phyloP scores from a whole-genome alignment of 2,888 invertebrate genomes.

The Synergus umbraculus region DNA sequence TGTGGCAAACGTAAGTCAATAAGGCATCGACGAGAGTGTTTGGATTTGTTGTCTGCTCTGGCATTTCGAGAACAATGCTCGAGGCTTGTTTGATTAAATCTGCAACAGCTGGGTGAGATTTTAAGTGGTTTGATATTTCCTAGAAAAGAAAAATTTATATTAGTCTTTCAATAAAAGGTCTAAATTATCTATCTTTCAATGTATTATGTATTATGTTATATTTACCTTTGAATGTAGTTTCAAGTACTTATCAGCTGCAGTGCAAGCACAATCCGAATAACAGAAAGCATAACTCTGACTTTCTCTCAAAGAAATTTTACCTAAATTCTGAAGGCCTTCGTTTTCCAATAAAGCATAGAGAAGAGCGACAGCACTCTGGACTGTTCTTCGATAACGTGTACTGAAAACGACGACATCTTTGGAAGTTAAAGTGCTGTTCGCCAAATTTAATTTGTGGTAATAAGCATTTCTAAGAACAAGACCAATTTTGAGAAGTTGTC shows the following conservation, averaged over 20 bases:
- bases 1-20: conserved; percentile 91
- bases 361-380: conserved; percentile 92
- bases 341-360: conserved; percentile 85
- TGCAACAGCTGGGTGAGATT: conserved; percentile 86
- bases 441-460: conserved; percentile 77
- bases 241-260: conserved; percentile 82
- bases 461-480: conserved; percentile 82
- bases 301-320: conserved; percentile 84
- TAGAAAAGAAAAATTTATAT: conserved; percentile 72
- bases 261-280: conserved; percentile 91
- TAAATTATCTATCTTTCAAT: not conserved
- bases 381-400: conserved; percentile 92
- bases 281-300: conserved; percentile 91
- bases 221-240: conserved; percentile 71
- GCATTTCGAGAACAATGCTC: conserved; percentile 83
- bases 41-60: conserved; percentile 83
- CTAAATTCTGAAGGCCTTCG: conserved; percentile 80
- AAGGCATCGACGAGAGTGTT: conserved; percentile 88
- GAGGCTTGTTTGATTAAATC: conserved; percentile 84
- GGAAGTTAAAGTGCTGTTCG: conserved; percentile 77
- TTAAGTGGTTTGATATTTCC: conserved; percentile 83
- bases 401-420: conserved; percentile 85
- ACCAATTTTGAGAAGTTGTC: conserved; percentile 91
- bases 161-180: too few relatives aligned
- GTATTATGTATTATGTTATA: not conserved